Conservation (phyloP, 1,140 invertebrate genomes). For the Drosophila quadrilineata region DNA sequence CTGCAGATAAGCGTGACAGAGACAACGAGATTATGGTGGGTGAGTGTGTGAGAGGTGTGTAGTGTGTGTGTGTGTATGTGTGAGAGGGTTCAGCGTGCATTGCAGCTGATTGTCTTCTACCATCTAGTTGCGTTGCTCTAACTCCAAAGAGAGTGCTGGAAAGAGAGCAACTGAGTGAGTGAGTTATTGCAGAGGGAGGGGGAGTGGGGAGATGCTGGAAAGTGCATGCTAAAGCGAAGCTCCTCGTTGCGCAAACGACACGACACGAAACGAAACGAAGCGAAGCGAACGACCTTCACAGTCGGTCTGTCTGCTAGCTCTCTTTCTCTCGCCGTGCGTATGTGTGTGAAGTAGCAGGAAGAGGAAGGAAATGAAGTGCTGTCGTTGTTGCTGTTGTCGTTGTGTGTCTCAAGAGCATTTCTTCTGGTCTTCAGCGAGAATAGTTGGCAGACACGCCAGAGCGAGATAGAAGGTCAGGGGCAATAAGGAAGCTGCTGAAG, state of each 20-base stretch:
- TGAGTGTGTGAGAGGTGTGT: neutral
- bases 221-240: constrained; percentile 13
- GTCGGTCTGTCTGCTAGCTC: constrained; percentile 6
- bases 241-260: too few relatives aligned
- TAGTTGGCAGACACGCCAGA: constrained; percentile 1
- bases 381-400: too few relatives aligned
- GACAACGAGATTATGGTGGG: neutral
- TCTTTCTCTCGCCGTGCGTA: neutral
- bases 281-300: constrained; percentile 42
- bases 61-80: neutral
- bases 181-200: too few relatives aligned
- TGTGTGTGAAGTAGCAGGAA: too few relatives aligned
- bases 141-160: too few relatives aligned
- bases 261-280: constrained; percentile 6
- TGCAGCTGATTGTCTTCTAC: neutral
- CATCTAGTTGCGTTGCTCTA: neutral
- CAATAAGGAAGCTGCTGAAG: constrained; percentile 27
- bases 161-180: neutral
- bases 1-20: constrained; percentile 10
- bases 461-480: constrained; percentile 18
- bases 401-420: too few relatives aligned
- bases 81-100: constrained; percentile 5
- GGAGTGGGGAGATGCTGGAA: neutral
- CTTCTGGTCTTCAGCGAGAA: too few relatives aligned
- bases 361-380: constrained; percentile 6